A percentile compares a stretch with the other conserved stretches of the same genome.
Evolutionary conservation across 2,797 vertebrate species (phyloP).

Genomic region (Echiichthys vipera): DNA sequence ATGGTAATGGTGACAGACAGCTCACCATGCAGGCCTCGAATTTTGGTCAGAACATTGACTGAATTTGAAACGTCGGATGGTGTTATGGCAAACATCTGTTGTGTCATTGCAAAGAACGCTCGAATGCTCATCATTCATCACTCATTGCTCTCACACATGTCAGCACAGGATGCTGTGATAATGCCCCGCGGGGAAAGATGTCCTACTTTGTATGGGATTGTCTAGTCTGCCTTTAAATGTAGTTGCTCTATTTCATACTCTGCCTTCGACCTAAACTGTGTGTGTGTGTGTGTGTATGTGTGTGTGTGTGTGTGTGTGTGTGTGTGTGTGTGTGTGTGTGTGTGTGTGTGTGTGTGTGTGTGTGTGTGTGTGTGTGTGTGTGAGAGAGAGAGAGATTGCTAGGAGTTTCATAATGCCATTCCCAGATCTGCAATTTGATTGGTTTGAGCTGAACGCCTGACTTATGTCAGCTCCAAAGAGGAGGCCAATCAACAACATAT

Average conservation of each 20-base stretch:
- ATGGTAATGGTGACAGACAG: slow-evolving; percentile 26
- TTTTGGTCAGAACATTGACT: slow-evolving; percentile 24
- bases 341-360: not conserved
- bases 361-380: slow-evolving; percentile 7
- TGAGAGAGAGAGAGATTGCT: slow-evolving; percentile 7
- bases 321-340: not conserved
- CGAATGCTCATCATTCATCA: slow-evolving; percentile 58
- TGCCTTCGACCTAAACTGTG: slow-evolving; percentile 35
- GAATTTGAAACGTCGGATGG: slow-evolving; percentile 20
- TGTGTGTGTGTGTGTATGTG: not conserved
- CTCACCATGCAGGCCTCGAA: slow-evolving; percentile 8
- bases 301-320: not conserved
- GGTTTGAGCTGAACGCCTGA: slow-evolving; percentile 72
- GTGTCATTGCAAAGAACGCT: slow-evolving; percentile 45
- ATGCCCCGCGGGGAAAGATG: slow-evolving; percentile 44
- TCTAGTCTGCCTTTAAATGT: slow-evolving; percentile 49
- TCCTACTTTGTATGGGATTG: slow-evolving; percentile 47
- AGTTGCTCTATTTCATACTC: slow-evolving; percentile 27
- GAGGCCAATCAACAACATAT: slow-evolving; percentile 89
- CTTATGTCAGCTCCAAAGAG: slow-evolving; percentile 86
- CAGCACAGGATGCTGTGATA: slow-evolving; percentile 56
- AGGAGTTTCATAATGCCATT: slow-evolving; percentile 32
- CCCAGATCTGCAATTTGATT: slow-evolving; percentile 78
- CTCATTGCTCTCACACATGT: slow-evolving; percentile 54
- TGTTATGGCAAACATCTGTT: slow-evolving; percentile 60